phyloP scores from a whole-genome alignment of 2,113 vertebrate species.

The Gobius niger region DNA sequence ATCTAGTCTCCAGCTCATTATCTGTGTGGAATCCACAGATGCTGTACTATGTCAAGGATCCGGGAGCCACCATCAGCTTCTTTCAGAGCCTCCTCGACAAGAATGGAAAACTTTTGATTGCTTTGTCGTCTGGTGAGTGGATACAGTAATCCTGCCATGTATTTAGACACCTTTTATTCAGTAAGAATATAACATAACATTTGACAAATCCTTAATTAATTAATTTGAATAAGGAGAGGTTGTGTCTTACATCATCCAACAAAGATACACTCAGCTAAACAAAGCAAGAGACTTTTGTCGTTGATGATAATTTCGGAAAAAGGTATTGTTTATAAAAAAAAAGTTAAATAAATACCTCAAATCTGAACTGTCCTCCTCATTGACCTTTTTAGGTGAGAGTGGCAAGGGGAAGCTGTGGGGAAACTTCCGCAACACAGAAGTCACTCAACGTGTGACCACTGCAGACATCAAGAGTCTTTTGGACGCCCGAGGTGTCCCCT shows the following conservation, averaged over 20 bases:
- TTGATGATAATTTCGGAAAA: no score
- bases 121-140: conserved; percentile 87
- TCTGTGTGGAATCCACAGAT: conserved; percentile 67
- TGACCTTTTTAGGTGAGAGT: conserved; percentile 72
- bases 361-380: background rate
- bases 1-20: conserved; percentile 46
- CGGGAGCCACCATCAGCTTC: conserved; percentile 80
- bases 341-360: background rate
- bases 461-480: conserved; percentile 78
- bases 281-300: no score
- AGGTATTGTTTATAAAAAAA: background rate
- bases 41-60: conserved; percentile 90
- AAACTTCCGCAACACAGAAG: conserved; percentile 66
- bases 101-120: conserved; percentile 85
- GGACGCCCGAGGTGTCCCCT: conserved; percentile 75
- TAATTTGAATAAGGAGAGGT: no score
- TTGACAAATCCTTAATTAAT: no score
- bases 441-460: conserved; percentile 78
- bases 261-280: no score
- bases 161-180: background rate
- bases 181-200: no score
- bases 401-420: conserved; percentile 83
- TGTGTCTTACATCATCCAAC: no score
- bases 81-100: conserved; percentile 83
- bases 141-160: conserved; percentile 2